Evolutionary conservation across 2,113 vertebrate genomes (phyloP), one percentile per base, ranked within the genome.

Genomic region (Bubo blakistoni): DNA sequence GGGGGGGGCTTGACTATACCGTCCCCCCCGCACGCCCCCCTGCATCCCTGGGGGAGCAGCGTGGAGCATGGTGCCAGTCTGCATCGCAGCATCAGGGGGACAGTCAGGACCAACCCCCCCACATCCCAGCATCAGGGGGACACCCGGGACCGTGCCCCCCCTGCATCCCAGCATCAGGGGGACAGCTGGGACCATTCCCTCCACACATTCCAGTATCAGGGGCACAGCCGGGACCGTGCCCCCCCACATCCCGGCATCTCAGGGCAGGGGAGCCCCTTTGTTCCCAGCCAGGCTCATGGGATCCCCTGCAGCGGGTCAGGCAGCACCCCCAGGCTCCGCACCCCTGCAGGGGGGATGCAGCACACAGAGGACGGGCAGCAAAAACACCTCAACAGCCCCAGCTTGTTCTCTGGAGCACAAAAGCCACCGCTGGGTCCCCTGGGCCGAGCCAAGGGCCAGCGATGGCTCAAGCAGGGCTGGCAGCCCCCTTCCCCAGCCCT

Each of bases 371-470:
- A 22, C 0, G 7, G 20, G 46, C 5, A 15, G n/a, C 61, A 16
- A 55, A 55, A 59, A 9, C 38, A 54, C 40, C 36, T 77, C 55
- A 13, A 1, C 11, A 49, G 5, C 44, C 13, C 8, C 58, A 13
- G 49, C 21, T 24, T 13, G 20, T 20, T 52, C 65, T 19, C 30
- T 7, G 66, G 32, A 7, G 57, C 66, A 46, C 22, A 22, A 7
- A 0, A 8, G 55, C 44, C 87, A 21, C 71, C 6, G 0, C 63
- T 81, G 0, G 0, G 40, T 42, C 2, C 63, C 65, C 66, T 1
- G 7, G 17, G 24, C 12, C 0, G 0, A 25, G 67, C 79, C 4
- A 3, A 58, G 65, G 62, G 34, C 34, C 36, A 20, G 65, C 0
- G 10, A 6, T 8, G 86, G 74, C 52, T 49, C 71, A 13, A 38